phyloP scores from a whole-genome alignment of 2,113 vertebrate species.

The Psammodynastes pulverulentus region DNA sequence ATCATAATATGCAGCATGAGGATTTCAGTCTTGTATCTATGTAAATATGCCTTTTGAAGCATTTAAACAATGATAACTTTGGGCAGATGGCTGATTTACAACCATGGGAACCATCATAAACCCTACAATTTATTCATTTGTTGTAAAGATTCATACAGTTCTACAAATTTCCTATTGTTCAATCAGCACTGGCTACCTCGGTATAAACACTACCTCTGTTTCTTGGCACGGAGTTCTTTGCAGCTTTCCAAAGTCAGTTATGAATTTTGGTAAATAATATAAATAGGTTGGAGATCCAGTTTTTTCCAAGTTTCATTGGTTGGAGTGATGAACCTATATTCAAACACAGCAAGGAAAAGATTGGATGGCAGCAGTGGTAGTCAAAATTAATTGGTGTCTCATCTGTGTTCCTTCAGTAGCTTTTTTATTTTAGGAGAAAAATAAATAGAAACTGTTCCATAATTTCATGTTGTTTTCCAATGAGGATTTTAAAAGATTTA shows the following conservation, averaged over 20 bases:
- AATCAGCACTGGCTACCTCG: neutral
- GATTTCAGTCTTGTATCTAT: neutral
- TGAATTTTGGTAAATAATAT: neutral
- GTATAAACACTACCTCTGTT: neutral
- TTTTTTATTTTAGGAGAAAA: slow-evolving; percentile 29
- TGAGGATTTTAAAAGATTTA: neutral
- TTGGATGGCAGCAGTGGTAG: slow-evolving; percentile 41
- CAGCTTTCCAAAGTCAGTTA: neutral
- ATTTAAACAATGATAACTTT: neutral
- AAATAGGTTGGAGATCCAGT: neutral
- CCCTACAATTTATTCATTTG: neutral
- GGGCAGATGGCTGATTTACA: neutral
- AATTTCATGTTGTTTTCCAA: slow-evolving; percentile 23
- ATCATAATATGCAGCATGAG: neutral
- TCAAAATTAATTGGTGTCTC: slow-evolving; percentile 21
- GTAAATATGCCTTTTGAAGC: neutral
- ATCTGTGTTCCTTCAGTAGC: slow-evolving; percentile 11
- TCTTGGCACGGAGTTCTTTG: neutral
- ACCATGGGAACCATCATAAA: neutral
- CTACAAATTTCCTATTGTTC: neutral
- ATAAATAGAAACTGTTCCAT: neutral
- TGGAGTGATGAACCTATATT: slow-evolving; percentile 30
- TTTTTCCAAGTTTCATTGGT: slow-evolving; percentile 9
- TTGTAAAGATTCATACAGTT: neutral
- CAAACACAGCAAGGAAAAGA: slow-evolving; percentile 41